phyloP scores from a whole-genome alignment of 2,797 vertebrate species.

The Dermochelys coriacea region DNA sequence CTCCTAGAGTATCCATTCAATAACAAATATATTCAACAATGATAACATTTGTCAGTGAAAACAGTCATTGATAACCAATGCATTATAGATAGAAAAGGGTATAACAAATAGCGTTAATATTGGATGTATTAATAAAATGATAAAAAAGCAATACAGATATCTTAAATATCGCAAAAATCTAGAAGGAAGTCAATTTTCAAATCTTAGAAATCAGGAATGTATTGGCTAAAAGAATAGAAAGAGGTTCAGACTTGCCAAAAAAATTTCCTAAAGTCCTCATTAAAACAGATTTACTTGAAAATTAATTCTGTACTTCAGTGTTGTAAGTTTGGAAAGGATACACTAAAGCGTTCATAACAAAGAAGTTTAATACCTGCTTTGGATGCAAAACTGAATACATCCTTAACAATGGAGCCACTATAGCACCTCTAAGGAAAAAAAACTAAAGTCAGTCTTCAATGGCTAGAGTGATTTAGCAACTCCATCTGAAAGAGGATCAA shows the following conservation, averaged over 20 bases:
- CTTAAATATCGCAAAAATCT: neutral
- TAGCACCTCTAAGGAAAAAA: neutral
- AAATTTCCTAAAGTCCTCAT: neutral
- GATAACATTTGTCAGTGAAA: neutral
- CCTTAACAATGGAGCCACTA: neutral
- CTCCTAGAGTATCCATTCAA: neutral
- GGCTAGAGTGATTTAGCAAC: conserved; percentile 37
- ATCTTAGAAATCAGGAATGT: neutral
- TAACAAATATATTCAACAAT: neutral
- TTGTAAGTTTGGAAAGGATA: neutral
- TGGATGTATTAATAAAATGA: neutral
- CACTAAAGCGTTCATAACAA: neutral
- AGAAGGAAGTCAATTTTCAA: neutral
- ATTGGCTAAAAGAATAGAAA: neutral
- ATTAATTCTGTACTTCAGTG: neutral
- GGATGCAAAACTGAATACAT: neutral
- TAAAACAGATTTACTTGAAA: neutral
- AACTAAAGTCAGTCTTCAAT: conserved; percentile 22
- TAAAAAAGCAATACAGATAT: neutral
- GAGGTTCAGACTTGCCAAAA: neutral
- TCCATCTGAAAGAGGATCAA: conserved; percentile 30
- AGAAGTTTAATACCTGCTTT: neutral
- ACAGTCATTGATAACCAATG: neutral
- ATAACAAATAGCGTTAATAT: neutral
- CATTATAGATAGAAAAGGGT: neutral